These are phyloP conservation scores for Lasioglossum zephyrum DNA, from an alignment of 2,888 invertebrate species.

Conservation along the genomic window DNA sequence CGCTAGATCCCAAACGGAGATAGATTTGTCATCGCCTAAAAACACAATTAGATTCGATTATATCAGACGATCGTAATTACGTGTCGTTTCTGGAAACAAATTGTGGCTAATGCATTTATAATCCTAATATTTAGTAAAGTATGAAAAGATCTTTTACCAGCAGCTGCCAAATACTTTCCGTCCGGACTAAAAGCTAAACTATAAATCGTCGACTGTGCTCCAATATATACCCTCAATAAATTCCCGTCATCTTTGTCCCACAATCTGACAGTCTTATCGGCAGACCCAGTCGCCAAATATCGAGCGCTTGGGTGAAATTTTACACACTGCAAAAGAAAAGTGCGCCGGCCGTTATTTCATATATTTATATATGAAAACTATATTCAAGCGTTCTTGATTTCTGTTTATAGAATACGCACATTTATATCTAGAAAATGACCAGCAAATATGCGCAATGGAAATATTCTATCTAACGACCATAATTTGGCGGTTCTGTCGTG, in stretches of 20 bases:
- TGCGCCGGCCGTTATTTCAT: neutral
- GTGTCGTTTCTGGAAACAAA: neutral
- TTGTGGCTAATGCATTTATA: neutral
- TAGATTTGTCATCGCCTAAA: slow-evolving; percentile 81
- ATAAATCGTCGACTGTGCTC: slow-evolving; percentile 91
- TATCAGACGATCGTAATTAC: neutral
- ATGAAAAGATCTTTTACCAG: slow-evolving; percentile 86
- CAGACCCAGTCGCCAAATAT: slow-evolving; percentile 95
- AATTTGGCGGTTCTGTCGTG: slow-evolving; percentile 92
- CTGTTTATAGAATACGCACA: slow-evolving; percentile 84
- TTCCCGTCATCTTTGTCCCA: slow-evolving; percentile 95
- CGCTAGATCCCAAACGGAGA: slow-evolving; percentile 82
- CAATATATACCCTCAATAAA: slow-evolving; percentile 91
- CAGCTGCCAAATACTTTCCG: slow-evolving; percentile 93
- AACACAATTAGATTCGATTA: neutral
- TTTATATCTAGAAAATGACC: slow-evolving; percentile 96
- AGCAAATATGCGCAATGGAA: slow-evolving; percentile 92
- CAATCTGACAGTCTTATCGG: slow-evolving; percentile 94
- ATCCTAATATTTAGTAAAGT: neutral
- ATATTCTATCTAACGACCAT: slow-evolving; percentile 93
- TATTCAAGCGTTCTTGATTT: neutral
- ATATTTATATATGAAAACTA: neutral
- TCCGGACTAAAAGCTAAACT: slow-evolving; percentile 93
- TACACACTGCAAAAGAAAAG: slow-evolving; percentile 86
- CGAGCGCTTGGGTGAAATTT: slow-evolving; percentile 96